Base-by-base conservation (phyloP, 23 tunicate genomes). In the Oikopleura albicans region DNA sequence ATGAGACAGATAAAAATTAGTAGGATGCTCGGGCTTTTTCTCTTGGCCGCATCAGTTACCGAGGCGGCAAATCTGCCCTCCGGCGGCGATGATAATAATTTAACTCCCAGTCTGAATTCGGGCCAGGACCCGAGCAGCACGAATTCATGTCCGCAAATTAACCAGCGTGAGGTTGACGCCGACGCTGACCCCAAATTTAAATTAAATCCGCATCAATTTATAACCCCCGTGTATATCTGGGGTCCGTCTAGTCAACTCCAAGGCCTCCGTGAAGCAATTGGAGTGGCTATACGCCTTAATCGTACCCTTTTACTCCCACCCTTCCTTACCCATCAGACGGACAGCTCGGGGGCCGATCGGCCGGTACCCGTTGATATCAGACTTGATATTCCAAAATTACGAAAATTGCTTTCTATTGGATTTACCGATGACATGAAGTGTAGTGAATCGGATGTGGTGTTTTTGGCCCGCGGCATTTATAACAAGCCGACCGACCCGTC, bases 401-500 rank as follows among this genome's bases (percentile, higher is more conserved):
- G 79, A 34, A 71, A 71, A 71, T 29, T 71, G 4, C 4, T 71
- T 2, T 71, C 79, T 37, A 71, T 71, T 29, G 79, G 34, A 16
- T 71, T 71, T 29, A 71, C 79, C 37, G 79, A 71, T 37, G 79
- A 71, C 37, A 2, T 71, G 36, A 71, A 37, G 31, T 71, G 79
- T 71, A 4, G 28, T 37, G 37, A 71, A 29, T 71, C 79, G 4
- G 79, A 71, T 31, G 79, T 29, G 28, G 79, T 71, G 33, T 71
- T 71, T 37, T 29, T 71, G 4, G 79, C 79, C 33, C 33, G 79
- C 33, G 79, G 79, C 28, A 71, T 71, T 2, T 71, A 71, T 37
- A 71, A 71, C 79, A 71, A 71, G 79, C 79, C 79, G 2, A 71
- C 79, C 31, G 79, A 71, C 31, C 79, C 79, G 31, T 16, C 79